phyloP scores from a whole-genome alignment of 2,113 vertebrate genomes.

The Tachysurus vachellii region DNA sequence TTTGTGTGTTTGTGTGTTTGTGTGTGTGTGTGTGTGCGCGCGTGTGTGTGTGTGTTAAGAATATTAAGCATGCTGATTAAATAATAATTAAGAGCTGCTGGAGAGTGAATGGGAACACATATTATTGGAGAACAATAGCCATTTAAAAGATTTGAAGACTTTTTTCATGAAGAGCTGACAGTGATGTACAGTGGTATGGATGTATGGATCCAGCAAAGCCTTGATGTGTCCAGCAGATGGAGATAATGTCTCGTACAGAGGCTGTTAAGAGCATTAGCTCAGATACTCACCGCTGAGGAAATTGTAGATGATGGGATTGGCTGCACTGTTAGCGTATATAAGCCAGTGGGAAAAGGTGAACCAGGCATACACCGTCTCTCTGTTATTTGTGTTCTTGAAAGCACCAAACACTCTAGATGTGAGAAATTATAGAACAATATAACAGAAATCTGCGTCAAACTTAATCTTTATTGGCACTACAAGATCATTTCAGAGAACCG shows the following conservation, averaged over 20 bases:
- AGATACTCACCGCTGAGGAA: conserved; percentile 92
- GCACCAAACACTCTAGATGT: conserved; percentile 88
- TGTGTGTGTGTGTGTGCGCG: background rate
- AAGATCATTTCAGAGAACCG: background rate
- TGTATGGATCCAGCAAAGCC: conserved; percentile 1
- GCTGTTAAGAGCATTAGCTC: background rate
- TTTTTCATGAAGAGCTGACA: background rate
- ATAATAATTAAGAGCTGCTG: conserved; percentile 2
- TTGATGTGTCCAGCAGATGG: conserved; percentile 60
- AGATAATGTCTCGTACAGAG: conserved; percentile 19
- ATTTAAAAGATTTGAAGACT: conserved; percentile 25
- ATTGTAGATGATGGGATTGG: conserved; percentile 98
- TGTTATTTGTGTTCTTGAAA: conserved; percentile 86
- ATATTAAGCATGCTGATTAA: conserved; percentile 25
- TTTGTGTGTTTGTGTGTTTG: background rate
- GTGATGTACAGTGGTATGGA: background rate
- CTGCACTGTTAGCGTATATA: conserved; percentile 96
- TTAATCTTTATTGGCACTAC: background rate
- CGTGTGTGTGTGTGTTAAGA: background rate
- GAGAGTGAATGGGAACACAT: background rate
- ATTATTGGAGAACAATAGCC: background rate
- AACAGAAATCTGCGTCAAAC: background rate
- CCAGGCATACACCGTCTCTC: conserved; percentile 94
- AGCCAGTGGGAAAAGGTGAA: conserved; percentile 98
- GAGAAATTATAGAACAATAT: background rate